Conservation (phyloP, 2,797 vertebrate species). For the Euthynnus affinis region DNA sequence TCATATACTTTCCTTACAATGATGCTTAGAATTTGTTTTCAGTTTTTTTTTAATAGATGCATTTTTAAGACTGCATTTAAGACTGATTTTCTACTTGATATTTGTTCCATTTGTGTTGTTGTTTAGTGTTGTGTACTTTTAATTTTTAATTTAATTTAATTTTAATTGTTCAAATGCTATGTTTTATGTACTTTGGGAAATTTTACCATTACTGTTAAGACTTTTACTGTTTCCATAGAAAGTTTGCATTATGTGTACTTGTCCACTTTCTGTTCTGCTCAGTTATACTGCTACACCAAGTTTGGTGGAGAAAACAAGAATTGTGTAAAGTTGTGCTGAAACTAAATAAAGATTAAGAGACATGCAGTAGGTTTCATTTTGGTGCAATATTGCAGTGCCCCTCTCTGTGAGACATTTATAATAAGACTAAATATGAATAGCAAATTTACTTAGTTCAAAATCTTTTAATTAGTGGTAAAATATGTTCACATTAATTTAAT, state of each 20-base stretch:
- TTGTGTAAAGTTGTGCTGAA: slow-evolving; percentile 44
- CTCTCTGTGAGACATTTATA: no score
- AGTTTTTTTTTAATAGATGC: background rate
- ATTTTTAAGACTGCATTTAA: background rate
- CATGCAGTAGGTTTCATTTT: background rate
- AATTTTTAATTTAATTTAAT: no score
- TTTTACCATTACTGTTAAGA: background rate
- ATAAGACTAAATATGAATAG: slow-evolving; percentile 15
- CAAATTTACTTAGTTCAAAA: slow-evolving; percentile 30
- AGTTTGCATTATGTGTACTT: slow-evolving; percentile 17
- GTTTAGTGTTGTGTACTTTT: background rate
- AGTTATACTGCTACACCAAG: background rate
- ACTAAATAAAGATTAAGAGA: slow-evolving; percentile 48
- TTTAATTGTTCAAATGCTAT: background rate
- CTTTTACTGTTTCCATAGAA: slow-evolving; percentile 30
- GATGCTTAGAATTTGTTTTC: background rate
- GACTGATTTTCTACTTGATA: slow-evolving; percentile 14
- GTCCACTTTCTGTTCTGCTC: slow-evolving; percentile 12
- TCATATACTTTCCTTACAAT: background rate
- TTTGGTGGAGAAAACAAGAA: slow-evolving; percentile 14
- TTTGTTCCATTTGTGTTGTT: slow-evolving; percentile 18
- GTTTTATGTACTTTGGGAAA: slow-evolving; percentile 17
- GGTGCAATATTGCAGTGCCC: background rate
- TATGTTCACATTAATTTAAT: slow-evolving; percentile 21
- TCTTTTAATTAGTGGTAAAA: slow-evolving; percentile 20